Base-by-base conservation (phyloP, 2,113 vertebrate genomes). In the Tursiops truncatus region DNA sequence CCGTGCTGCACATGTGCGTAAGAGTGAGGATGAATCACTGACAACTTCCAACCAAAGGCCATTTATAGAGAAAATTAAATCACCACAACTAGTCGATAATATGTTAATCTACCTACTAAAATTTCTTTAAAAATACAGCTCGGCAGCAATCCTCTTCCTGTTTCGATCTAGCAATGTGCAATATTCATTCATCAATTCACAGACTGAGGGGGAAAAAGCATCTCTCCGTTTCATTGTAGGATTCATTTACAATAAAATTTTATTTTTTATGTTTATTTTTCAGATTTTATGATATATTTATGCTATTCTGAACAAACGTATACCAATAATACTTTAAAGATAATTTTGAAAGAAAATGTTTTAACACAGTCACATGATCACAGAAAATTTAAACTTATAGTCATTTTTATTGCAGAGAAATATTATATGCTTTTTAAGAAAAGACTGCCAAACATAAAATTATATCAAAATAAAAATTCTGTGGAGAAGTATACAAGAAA, bases 391-490 rank as follows among this genome's bases (percentile, higher is more conserved):
- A n/a, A 79, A 31, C 67, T n/a, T 88, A 91, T 81, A 65, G 11
- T 95, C 8, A 58, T 38, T 95, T 95, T 93, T 89, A 74, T 63
- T 80, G 13, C 65, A 93, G 50, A 95, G 14, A 91, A 81, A 92
- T 87, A 89, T 38, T 65, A 91, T n/a, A 33, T 79, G 31, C 38
- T 85, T 91, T 96, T 89, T 60, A 96, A 95, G 79, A 81, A 86
- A 62, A 95, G 36, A 91, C 7, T 96, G 79, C 63, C 28, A 90
- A 92, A 25, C 36, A 83, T 83, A 93, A 88, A 82, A 87, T 87
- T 83, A 50, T 67, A 89, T 87, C 38, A 82, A 70, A 82, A 31
- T 92, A 85, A 86, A 73, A 92, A 92, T 41, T 76, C 71, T 76
- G 10, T 85, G 82, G 47, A 58, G 44, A 41, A 63, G 5, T 65